Percentiles rank a stretch among this genome's conserved stretches.
These are phyloP conservation scores for Hydraecia micacea DNA, from an alignment of 2,888 invertebrate species.

Conservation along the genomic window DNA sequence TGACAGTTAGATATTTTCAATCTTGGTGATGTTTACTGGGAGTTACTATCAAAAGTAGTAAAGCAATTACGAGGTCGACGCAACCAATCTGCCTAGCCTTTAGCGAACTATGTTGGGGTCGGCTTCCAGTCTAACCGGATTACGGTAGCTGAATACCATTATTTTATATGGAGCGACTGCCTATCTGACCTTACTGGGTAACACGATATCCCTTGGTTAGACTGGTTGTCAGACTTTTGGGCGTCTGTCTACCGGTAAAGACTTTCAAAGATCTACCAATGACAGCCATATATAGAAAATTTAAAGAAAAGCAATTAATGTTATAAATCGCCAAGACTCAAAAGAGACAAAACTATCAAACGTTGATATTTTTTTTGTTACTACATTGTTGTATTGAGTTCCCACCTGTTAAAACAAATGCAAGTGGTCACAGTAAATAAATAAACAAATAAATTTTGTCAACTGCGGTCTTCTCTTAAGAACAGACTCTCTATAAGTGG, in stretches of 20 bases:
- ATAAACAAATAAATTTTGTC: too few relatives aligned
- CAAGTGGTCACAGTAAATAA: too few relatives aligned
- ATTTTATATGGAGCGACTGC: background rate
- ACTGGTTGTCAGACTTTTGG: background rate
- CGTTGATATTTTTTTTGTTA: background rate
- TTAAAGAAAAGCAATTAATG: background rate
- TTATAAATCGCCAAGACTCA: background rate
- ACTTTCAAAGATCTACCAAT: background rate
- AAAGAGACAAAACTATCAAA: background rate
- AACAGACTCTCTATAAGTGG: slow-evolving; percentile 1
- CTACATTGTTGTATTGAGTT: too few relatives aligned
- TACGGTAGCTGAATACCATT: too few relatives aligned
- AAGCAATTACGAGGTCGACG: background rate
- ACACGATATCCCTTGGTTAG: background rate
- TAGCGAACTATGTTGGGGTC: too few relatives aligned
- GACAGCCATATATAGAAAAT: background rate
- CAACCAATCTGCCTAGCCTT: too few relatives aligned
- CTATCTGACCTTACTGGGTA: background rate
- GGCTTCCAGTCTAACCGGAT: too few relatives aligned
- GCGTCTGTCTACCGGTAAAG: background rate
- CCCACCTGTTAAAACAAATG: too few relatives aligned
- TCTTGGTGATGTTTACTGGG: background rate
- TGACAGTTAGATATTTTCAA: background rate
- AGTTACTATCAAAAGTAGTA: background rate
- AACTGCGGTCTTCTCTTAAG: slow-evolving; percentile 2